phyloP scores from a whole-genome alignment of 2,113 vertebrate genomes.

The Pogona vitticeps region DNA sequence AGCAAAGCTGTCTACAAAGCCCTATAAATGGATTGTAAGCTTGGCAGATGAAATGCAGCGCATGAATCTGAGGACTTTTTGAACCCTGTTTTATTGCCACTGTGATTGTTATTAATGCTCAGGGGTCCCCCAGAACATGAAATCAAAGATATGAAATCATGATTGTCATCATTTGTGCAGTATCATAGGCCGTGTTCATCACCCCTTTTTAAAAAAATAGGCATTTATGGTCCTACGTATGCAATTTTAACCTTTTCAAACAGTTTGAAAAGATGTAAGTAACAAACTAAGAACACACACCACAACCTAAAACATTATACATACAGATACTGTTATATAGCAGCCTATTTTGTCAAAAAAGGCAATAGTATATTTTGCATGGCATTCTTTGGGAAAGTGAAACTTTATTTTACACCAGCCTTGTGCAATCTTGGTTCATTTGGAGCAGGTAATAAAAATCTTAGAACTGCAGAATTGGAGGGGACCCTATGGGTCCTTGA shows the following conservation, averaged over 20 bases:
- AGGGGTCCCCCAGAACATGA: conserved; percentile 70
- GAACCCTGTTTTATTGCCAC: conserved; percentile 80
- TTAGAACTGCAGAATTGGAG: too few species aligned
- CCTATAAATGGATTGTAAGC: conserved; percentile 59
- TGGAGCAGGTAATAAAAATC: too few species aligned
- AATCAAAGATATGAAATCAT: conserved; percentile 31
- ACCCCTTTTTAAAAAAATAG: neutral
- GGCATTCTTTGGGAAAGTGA: conserved; percentile 6
- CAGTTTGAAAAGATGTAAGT: neutral
- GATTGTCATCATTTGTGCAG: neutral
- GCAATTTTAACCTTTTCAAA: neutral
- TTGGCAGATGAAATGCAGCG: conserved; percentile 79
- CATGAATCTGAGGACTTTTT: conserved; percentile 71
- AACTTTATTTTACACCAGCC: conserved; percentile 4
- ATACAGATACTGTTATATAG: neutral
- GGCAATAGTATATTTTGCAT: conserved; percentile 21
- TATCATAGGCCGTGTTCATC: neutral
- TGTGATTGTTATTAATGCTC: conserved; percentile 68
- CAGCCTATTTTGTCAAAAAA: conserved; percentile 26
- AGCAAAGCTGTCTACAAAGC: conserved; percentile 36
- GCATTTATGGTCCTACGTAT: neutral
- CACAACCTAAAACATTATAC: neutral
- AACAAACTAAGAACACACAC: neutral
- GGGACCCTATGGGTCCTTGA: too few species aligned
- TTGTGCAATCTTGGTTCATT: neutral